Evolutionary conservation across 2,888 invertebrate species (phyloP).

Genomic region (Glaucopsyche alexis): DNA sequence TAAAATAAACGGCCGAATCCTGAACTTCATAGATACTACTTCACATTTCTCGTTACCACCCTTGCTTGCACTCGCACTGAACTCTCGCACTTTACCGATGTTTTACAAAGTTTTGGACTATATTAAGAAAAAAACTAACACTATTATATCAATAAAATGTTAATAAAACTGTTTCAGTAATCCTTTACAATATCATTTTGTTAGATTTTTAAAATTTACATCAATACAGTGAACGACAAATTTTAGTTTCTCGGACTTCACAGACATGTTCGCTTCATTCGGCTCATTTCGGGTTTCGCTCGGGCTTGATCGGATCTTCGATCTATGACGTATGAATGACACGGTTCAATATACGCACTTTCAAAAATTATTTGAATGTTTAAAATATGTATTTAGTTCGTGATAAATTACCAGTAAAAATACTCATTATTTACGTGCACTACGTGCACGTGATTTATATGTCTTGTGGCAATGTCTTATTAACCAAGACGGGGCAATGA

Average conservation of each 20-base stretch:
- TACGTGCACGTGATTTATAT: too few relatives aligned
- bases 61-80: conserved; percentile 82
- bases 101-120: conserved; percentile 64
- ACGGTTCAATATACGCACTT: conserved; percentile 41
- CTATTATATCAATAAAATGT: conserved; percentile 68
- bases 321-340: conserved; percentile 53
- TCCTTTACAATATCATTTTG: conserved; percentile 78
- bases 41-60: conserved; percentile 87
- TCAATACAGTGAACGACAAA: conserved; percentile 81
- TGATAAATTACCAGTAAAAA: too few relatives aligned
- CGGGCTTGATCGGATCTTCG: conserved; percentile 64
- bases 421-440: too few relatives aligned
- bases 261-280: conserved; percentile 67
- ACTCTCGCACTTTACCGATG: conserved; percentile 73
- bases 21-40: conserved; percentile 83
- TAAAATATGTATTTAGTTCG: too few relatives aligned
- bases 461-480: too few relatives aligned
- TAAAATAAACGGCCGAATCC: conserved; percentile 80
- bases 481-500: too few relatives aligned
- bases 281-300: conserved; percentile 82
- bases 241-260: conserved; percentile 79
- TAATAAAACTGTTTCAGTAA: conserved; percentile 62
- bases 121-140: conserved; percentile 67
- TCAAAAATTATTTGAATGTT: neutral
- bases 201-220: conserved; percentile 79